Evolutionary conservation across 2,888 invertebrate species (phyloP), one percentile per base, ranked within the genome.

Genomic region (Melikaiella ostensackeni): DNA sequence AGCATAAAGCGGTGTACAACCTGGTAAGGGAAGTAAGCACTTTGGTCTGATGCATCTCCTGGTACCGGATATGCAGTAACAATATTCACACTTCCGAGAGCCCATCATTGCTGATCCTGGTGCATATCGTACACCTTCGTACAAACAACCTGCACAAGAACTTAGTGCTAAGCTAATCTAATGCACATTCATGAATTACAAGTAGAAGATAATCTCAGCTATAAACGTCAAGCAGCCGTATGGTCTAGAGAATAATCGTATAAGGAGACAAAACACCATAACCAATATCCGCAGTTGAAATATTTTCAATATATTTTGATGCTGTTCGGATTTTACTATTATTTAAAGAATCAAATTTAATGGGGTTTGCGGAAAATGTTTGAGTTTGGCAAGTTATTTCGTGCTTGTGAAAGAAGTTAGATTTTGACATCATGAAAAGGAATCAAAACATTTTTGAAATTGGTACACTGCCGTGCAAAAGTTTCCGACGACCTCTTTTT

Each of bases 61-160:
- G 61, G 83, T 82, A 42, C 90, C 89, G 81, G 88, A 89, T 85
- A 96, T 94, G 89, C 97, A 97, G 92, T 96, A 97, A 92, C 97
- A 97, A 91, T 96, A 96, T 91, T 97, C 96, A 92, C 97, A 97
- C n/a, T 95, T 93, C 79, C 94, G 94, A 24, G 94, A 94, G 6
- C 96, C 94, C 83, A 94, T 93, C 96, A 97, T 96, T 9, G 97
- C 97, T 7, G 97, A 97, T 3, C 96, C 96, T 70, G 96, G 95
- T 24, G 94, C 95, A 91, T 95, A 97, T 84, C 95, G 92, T 35
- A 95, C 94, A 46, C 96, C 96, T 84, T 95, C 95, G 84, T 94
- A 93, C 87, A 95, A 92, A 91, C 96, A 96, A 84, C 95, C 96
- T 95, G 92, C 89, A 89, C 70, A 70, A 70, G 30, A 66, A 70